Percentiles rank a stretch among this genome's conserved stretches.
phyloP scores from a whole-genome alignment of 2,797 vertebrate genomes.

The Myiotriccus ornatus region DNA sequence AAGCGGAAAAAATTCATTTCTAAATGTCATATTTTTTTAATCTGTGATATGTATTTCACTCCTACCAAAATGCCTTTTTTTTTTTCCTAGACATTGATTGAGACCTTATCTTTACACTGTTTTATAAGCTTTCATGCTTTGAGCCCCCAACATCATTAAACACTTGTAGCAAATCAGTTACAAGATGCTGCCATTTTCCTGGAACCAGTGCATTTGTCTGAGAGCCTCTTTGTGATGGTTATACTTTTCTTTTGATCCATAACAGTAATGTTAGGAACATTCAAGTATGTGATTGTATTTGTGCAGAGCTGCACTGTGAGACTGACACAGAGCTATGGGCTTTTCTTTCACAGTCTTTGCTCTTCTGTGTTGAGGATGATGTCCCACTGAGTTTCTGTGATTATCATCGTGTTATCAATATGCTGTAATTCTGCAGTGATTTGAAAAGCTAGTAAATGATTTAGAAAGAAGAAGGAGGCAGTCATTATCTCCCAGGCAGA shows the following conservation, averaged over 20 bases:
- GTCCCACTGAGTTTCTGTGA: background rate
- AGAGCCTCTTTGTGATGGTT: background rate
- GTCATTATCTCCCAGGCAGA: background rate
- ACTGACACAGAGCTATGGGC: background rate
- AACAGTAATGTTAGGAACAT: background rate
- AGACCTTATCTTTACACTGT: background rate
- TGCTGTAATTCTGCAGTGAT: background rate
- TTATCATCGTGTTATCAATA: background rate
- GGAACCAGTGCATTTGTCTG: background rate
- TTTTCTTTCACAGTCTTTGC: background rate
- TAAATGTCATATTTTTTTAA: background rate
- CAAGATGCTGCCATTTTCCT: background rate
- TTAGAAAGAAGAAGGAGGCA: background rate
- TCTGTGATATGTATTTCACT: background rate
- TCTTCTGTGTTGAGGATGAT: background rate
- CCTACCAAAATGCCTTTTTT: background rate
- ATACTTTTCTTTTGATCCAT: background rate
- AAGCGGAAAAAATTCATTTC: background rate
- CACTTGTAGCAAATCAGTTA: background rate
- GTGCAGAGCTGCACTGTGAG: background rate
- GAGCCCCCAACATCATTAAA: background rate
- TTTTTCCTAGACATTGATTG: background rate
- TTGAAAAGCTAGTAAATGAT: background rate
- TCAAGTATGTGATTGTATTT: constrained; percentile 3
- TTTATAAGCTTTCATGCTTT: background rate